A percentile compares a stretch with the other conserved stretches of the same genome.
Evolutionary conservation across 2,797 vertebrate species (phyloP).

Genomic region (Natrix natrix): DNA sequence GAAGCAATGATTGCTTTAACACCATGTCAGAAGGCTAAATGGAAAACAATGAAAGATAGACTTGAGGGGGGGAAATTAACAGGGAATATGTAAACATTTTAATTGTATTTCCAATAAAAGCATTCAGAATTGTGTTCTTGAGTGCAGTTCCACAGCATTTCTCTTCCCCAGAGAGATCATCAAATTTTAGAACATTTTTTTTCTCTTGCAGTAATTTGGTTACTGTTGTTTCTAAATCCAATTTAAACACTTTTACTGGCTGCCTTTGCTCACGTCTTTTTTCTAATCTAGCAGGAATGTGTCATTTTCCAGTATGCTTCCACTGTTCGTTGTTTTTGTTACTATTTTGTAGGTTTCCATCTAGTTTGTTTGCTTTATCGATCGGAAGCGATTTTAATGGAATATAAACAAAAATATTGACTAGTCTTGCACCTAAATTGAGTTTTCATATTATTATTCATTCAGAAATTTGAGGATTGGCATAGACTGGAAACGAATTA

Average conservation of each 20-base stretch:
- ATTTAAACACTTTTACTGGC: not conserved
- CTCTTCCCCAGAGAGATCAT: not conserved
- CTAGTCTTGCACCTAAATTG: not conserved
- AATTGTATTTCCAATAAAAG: not conserved
- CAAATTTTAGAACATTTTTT: not conserved
- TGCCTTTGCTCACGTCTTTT: not conserved
- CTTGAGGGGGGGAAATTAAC: not conserved
- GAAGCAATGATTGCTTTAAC: constrained; percentile 62
- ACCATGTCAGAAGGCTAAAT: constrained; percentile 54
- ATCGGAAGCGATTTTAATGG: not conserved
- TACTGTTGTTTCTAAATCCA: not conserved
- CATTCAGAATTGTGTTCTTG: not conserved
- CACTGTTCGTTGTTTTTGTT: not conserved
- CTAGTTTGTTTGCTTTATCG: not conserved
- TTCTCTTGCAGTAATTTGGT: not conserved
- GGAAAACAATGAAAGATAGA: constrained; percentile 38
- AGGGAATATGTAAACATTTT: constrained; percentile 3
- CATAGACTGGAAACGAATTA: not conserved
- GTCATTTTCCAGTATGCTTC: not conserved
- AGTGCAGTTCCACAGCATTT: not conserved
- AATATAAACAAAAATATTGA: not conserved
- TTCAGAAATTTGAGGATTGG: not conserved
- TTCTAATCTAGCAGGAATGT: not conserved
- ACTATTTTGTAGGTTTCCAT: not conserved
- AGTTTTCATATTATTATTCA: not conserved